These are phyloP conservation scores for Pentalonia nigronervosa DNA, from an alignment of 1,140 invertebrate species.

Conservation along the genomic window DNA sequence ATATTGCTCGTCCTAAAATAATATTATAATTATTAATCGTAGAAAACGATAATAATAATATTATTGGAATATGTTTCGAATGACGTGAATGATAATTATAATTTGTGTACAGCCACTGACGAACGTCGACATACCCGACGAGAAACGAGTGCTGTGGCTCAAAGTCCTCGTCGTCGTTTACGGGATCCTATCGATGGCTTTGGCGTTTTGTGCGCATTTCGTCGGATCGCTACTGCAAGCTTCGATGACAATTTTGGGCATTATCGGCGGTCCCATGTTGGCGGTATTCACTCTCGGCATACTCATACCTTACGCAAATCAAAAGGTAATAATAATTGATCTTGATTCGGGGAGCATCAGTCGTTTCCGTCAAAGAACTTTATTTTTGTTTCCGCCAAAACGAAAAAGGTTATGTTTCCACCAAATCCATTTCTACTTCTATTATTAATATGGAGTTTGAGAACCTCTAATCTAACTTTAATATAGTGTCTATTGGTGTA, in stretches of 20 bases:
- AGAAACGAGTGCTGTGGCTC: constrained; percentile 63
- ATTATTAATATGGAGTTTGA: too few relatives aligned
- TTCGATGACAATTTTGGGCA: constrained; percentile 79
- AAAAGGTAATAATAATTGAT: too few relatives aligned
- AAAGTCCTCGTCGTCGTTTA: constrained; percentile 74
- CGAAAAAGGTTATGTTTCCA: too few relatives aligned
- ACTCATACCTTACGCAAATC: constrained; percentile 71
- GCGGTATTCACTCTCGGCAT: constrained; percentile 82
- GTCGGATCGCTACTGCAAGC: constrained; percentile 78
- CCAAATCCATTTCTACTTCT: too few relatives aligned
- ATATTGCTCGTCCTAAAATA: background rate
- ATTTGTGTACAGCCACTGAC: constrained; percentile 6
- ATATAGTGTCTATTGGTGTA: too few relatives aligned
- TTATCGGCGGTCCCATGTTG: constrained; percentile 80
- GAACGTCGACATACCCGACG: constrained; percentile 3
- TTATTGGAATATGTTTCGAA: background rate
- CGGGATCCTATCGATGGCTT: constrained; percentile 73
- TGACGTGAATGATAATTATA: background rate
- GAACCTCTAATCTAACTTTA: too few relatives aligned
- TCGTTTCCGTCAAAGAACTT: too few relatives aligned
- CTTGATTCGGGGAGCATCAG: too few relatives aligned
- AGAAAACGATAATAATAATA: background rate
- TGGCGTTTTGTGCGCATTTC: constrained; percentile 78
- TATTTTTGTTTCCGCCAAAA: too few relatives aligned
- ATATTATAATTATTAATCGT: background rate